Percentiles rank a stretch among this genome's conserved stretches.
Evolutionary conservation across 2,797 vertebrate genomes (phyloP).

Genomic region (Melanogrammus aeglefinus): DNA sequence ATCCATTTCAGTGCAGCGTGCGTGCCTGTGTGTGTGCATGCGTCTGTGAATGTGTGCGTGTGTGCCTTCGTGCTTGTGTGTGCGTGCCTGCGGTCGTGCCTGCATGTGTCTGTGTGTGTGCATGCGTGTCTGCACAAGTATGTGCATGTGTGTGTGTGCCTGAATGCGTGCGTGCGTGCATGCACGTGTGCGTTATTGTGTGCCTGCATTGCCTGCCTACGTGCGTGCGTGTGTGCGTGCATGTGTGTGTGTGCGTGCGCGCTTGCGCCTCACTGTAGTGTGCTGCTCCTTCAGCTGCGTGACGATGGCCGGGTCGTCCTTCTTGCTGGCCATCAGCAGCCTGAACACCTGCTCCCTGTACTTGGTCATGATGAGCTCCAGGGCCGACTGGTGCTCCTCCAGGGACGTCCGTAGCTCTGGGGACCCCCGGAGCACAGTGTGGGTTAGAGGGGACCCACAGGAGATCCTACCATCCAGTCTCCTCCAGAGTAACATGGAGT

Average conservation of each 20-base stretch:
- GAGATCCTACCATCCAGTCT: neutral
- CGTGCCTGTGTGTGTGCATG: too few relatives aligned
- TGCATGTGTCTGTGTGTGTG: neutral
- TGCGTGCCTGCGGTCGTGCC: too few relatives aligned
- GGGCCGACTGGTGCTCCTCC: constrained; percentile 97
- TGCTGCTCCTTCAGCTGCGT: constrained; percentile 93
- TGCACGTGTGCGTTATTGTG: neutral
- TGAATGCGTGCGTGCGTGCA: neutral
- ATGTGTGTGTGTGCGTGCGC: neutral
- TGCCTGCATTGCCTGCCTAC: too few relatives aligned
- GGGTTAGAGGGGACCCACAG: neutral
- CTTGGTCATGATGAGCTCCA: constrained; percentile 99
- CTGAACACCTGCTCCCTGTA: constrained; percentile 97
- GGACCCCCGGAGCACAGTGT: neutral
- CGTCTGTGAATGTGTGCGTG: too few relatives aligned
- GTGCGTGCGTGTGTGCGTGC: too few relatives aligned
- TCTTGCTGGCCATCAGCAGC: constrained; percentile 94
- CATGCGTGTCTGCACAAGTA: too few relatives aligned
- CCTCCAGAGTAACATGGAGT: neutral
- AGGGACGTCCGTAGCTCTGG: constrained; percentile 89
- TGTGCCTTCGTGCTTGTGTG: too few relatives aligned
- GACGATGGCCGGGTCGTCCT: constrained; percentile 89
- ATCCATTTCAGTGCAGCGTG: neutral
- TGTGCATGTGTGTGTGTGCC: neutral
- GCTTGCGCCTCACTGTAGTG: constrained; percentile 77